Conservation (phyloP, 2,797 vertebrate species). For the Esox lucius region DNA sequence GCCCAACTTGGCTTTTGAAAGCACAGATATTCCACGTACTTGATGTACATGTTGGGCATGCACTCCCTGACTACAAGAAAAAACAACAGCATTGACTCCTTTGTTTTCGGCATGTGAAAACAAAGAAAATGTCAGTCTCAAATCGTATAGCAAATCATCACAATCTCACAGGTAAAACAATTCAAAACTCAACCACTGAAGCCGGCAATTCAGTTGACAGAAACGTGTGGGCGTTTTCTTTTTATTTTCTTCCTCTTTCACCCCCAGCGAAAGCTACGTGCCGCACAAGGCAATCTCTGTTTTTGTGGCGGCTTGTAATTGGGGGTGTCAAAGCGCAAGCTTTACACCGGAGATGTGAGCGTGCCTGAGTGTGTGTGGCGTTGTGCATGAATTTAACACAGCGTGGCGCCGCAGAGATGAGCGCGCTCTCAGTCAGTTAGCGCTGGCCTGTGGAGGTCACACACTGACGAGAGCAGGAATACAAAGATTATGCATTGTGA, state of each 20-base stretch:
- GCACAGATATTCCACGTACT: background rate
- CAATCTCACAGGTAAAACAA: background rate
- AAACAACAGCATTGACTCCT: background rate
- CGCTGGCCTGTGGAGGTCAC: slow-evolving; percentile 74
- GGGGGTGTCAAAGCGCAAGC: slow-evolving; percentile 46
- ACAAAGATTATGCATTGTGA: slow-evolving; percentile 78
- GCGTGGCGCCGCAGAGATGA: slow-evolving; percentile 63
- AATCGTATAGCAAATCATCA: background rate
- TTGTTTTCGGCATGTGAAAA: background rate
- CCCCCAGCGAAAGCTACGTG: background rate
- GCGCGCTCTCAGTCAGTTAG: slow-evolving; percentile 69
- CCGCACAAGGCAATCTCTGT: slow-evolving; percentile 8
- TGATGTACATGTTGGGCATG: background rate
- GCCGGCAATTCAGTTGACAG: background rate
- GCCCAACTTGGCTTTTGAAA: no score
- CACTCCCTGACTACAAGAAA: background rate
- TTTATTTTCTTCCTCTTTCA: background rate
- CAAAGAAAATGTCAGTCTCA: background rate
- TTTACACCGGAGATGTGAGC: slow-evolving; percentile 38
- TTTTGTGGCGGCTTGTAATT: slow-evolving; percentile 29
- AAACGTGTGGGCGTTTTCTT: background rate
- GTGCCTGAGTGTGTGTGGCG: slow-evolving; percentile 32
- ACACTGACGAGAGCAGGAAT: slow-evolving; percentile 68
- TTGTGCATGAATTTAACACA: slow-evolving; percentile 42
- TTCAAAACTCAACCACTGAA: slow-evolving; percentile 7